Base-by-base conservation (phyloP, 1,140 invertebrate species). In the Dendroctonus ponderosae region DNA sequence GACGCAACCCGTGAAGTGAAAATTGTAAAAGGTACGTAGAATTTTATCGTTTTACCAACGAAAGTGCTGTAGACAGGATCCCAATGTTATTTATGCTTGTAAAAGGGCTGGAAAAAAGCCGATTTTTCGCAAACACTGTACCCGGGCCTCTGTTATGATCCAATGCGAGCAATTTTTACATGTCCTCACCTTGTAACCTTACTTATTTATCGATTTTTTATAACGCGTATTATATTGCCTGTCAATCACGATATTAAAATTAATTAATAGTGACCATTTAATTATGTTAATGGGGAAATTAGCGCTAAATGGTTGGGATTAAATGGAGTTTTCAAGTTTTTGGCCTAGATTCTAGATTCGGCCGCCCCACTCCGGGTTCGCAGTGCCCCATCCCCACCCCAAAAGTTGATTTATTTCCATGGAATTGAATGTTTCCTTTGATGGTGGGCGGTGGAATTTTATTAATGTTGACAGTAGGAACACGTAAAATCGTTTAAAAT, bases 1-100 rank as follows among this genome's bases (percentile, higher is more conserved):
- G 77, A 74, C 73, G 74, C 72, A 70, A 71, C 75, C 74, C 72
- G 74, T 76, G 71, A 75, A 74, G 76, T 79, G 77, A 77, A 77
- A 75, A 74, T 74, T 74, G 74, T 76, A 71, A 74, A 75, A 76
- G 76, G 77, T 79, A 79, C 72, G 77, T 79, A 79, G 76, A 79
- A 79, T 79, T 79, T 79, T 79, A 79, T 79, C 75, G 76, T 78
- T 78, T 79, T 79, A 77, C 75, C 73, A 68, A 70, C 70, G 77
- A 76, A 77, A 76, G 73, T 71, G 71, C 71, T 72, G 70, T 72
- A 71, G 69, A 70, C 63, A 53, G 69, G 64, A 67, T 62, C 71
- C 66, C 66, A 40, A 66, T 62, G 71, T 56, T 61, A 58, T 65
- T 70, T 68, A 64, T 66, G 48, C 63, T 56, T 58, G 44, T 42